phyloP scores from a whole-genome alignment of 2,797 vertebrate genomes.

The Pipistrellus kuhlii region DNA sequence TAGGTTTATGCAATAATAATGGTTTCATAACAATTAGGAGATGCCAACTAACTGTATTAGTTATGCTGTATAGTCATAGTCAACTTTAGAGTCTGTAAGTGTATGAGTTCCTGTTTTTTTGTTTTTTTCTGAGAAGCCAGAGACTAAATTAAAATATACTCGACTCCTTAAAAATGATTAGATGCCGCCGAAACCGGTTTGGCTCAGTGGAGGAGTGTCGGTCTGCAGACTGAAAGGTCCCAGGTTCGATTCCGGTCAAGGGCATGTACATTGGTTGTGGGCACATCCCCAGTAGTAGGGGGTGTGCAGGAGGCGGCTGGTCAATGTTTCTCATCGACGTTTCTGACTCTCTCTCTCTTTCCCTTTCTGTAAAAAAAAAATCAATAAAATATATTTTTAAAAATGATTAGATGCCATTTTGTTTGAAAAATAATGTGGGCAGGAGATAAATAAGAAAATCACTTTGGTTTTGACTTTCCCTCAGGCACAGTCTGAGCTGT shows the following conservation, averaged over 20 bases:
- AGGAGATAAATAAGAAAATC: constrained; percentile 62
- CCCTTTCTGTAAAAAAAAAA: too few species aligned
- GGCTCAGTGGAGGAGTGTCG: too few species aligned
- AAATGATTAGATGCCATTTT: constrained; percentile 45
- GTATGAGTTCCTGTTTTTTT: not conserved
- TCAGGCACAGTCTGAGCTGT: not conserved
- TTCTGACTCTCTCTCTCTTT: too few species aligned
- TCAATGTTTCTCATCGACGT: too few species aligned
- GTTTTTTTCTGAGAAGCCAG: constrained; percentile 47
- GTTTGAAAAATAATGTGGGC: constrained; percentile 35
- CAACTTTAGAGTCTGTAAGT: constrained; percentile 24
- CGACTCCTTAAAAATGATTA: constrained; percentile 60
- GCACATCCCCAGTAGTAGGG: too few species aligned
- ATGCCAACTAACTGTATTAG: not conserved
- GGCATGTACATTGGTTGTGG: too few species aligned
- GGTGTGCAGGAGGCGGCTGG: too few species aligned
- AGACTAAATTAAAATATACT: constrained; percentile 47
- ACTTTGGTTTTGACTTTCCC: not conserved
- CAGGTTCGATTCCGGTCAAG: too few species aligned
- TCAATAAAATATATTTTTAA: not conserved
- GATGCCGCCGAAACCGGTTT: not conserved
- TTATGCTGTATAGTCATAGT: not conserved
- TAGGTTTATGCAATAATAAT: constrained; percentile 24
- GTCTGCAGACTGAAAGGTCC: too few species aligned
- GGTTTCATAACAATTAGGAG: constrained; percentile 58